Percentiles rank a stretch among this genome's conserved stretches.
Evolutionary conservation across 1,140 invertebrate genomes (phyloP).

Genomic region (Hyles euphorbiae): DNA sequence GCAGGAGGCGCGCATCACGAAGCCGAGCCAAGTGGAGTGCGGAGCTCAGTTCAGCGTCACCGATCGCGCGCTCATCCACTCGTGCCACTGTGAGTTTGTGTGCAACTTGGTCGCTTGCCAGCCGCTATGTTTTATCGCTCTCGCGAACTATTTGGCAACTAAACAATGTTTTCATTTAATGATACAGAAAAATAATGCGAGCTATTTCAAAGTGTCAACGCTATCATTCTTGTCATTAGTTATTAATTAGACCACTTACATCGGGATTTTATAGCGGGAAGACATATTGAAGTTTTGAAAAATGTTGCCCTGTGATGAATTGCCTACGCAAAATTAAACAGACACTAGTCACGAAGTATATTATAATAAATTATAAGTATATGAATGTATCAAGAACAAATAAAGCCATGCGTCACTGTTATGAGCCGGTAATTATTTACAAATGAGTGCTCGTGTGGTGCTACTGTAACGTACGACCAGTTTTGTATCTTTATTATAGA

Average conservation of each 20-base stretch:
- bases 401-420: conserved; percentile 3
- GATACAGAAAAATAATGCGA: conserved; percentile 53
- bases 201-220: conserved; percentile 51
- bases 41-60: conserved; percentile 37
- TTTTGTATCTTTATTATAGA: conserved; percentile 19
- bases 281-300: no score
- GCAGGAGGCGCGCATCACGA: conserved; percentile 21
- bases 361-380: no score
- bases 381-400: no score
- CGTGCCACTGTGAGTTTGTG: conserved; percentile 38
- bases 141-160: conserved; percentile 66
- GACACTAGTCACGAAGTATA: no score
- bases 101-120: conserved; percentile 66
- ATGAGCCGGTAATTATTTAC: conserved; percentile 11
- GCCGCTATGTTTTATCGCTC: conserved; percentile 66
- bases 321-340: no score
- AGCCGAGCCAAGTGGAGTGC: conserved; percentile 23
- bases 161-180: conserved; percentile 68
- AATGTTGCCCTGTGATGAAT: no score
- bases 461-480: conserved; percentile 1
- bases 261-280: neutral
- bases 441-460: neutral
- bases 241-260: conserved; percentile 1
- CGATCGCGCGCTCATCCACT: conserved; percentile 60
- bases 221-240: conserved; percentile 11